Conservation (phyloP, 2,113 vertebrate species). For the Corythaixoides concolor region DNA sequence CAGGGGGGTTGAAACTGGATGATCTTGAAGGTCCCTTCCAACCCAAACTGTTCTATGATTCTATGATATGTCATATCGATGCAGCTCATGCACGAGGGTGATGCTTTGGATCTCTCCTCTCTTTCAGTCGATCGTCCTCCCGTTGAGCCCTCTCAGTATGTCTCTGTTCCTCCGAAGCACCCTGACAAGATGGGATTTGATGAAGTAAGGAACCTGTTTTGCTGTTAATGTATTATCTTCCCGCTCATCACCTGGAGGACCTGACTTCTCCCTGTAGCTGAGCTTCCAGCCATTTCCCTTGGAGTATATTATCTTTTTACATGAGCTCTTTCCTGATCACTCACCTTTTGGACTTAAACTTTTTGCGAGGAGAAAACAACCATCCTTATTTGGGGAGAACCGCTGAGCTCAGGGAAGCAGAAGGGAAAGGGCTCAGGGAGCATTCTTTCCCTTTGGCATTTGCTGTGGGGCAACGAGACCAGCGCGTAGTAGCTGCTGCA, state of each 20-base stretch:
- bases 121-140: conserved; percentile 88
- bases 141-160: conserved; percentile 83
- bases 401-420: not conserved
- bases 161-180: conserved; percentile 72
- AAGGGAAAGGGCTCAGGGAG: not conserved
- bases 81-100: not conserved
- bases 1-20: too few relatives aligned
- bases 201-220: conserved; percentile 77
- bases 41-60: too few relatives aligned
- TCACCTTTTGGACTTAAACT: not conserved
- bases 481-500: not conserved
- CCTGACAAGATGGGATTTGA: conserved; percentile 92
- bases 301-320: not conserved
- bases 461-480: not conserved
- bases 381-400: not conserved
- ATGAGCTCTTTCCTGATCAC: not conserved
- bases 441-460: not conserved
- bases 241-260: not conserved
- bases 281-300: not conserved
- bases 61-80: accelerated
- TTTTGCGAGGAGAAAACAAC: not conserved
- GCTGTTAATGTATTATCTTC: not conserved
- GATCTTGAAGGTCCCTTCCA: too few relatives aligned
- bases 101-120: conserved; percentile 29
- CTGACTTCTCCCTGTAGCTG: not conserved